phyloP scores from a whole-genome alignment of 2,113 vertebrate genomes.

The Opisthocomus hoazin region DNA sequence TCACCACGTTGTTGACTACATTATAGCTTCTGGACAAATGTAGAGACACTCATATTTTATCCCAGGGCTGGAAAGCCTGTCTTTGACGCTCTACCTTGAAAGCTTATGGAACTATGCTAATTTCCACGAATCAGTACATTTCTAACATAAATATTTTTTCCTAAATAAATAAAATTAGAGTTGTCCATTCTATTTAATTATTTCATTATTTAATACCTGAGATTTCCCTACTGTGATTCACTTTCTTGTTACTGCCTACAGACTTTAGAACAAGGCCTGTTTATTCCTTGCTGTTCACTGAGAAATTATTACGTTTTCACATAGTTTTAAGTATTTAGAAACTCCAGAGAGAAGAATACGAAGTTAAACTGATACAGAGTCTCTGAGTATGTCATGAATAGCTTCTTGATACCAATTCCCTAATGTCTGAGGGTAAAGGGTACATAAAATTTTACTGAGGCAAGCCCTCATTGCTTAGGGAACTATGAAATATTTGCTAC shows the following conservation, averaged over 20 bases:
- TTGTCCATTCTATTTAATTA: background rate
- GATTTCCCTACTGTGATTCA: background rate
- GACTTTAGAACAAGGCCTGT: background rate
- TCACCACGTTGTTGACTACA: background rate
- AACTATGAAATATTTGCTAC: background rate
- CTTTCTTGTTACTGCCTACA: background rate
- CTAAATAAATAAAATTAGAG: background rate
- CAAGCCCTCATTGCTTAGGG: background rate
- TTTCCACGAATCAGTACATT: background rate
- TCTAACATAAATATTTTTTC: background rate
- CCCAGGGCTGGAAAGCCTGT: background rate
- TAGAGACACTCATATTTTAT: background rate
- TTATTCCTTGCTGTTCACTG: background rate
- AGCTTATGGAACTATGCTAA: background rate
- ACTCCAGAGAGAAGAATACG: background rate
- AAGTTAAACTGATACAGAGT: background rate
- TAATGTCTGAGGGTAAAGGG: background rate
- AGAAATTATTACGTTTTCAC: background rate
- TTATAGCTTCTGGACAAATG: background rate
- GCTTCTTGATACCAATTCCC: background rate
- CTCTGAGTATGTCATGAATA: background rate
- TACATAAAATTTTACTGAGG: slow-evolving; percentile 6
- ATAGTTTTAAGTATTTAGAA: background rate
- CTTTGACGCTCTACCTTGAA: background rate
- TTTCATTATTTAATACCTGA: background rate